These are phyloP conservation scores for Metopia argyrocephala DNA, from an alignment of 2,888 invertebrate species.

Conservation along the genomic window DNA sequence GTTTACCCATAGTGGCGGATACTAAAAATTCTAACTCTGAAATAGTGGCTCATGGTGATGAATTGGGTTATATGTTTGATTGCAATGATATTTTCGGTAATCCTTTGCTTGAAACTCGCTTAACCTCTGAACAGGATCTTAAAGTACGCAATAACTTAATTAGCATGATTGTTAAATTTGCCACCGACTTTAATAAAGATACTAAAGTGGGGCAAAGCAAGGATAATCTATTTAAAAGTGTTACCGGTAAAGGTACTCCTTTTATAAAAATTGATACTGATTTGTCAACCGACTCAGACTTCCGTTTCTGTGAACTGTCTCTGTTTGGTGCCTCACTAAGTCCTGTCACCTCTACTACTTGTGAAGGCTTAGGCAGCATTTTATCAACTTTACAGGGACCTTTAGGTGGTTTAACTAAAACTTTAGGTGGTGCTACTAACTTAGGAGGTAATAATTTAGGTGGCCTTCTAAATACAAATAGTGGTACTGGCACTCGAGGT, in stretches of 20 bases:
- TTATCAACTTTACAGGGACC: constrained; percentile 66
- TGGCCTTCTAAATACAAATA: not conserved
- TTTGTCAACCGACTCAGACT: constrained; percentile 79
- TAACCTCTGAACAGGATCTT: constrained; percentile 81
- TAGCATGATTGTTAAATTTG: constrained; percentile 84
- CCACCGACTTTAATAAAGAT: constrained; percentile 76
- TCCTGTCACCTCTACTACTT: constrained; percentile 72
- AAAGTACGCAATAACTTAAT: constrained; percentile 84
- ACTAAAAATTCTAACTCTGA: constrained; percentile 75
- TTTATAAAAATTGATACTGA: constrained; percentile 81
- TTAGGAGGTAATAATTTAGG: constrained; percentile 38
- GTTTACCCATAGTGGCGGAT: constrained; percentile 81
- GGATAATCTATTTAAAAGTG: constrained; percentile 74
- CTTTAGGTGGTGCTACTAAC: constrained; percentile 47
- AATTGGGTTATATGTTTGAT: constrained; percentile 86
- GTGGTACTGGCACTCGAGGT: not conserved
- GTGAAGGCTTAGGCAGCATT: constrained; percentile 70
- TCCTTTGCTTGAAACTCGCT: constrained; percentile 77
- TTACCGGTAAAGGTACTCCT: constrained; percentile 78
- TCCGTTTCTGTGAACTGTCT: constrained; percentile 77
- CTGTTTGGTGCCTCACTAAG: constrained; percentile 73
- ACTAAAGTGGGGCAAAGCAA: constrained; percentile 62
- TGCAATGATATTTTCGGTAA: constrained; percentile 82
- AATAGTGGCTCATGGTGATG: constrained; percentile 84
- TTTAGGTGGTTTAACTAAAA: constrained; percentile 66